Evolutionary conservation across 2,888 invertebrate species (phyloP), one percentile per base, ranked within the genome.

Genomic region (Nyleta sp.): DNA sequence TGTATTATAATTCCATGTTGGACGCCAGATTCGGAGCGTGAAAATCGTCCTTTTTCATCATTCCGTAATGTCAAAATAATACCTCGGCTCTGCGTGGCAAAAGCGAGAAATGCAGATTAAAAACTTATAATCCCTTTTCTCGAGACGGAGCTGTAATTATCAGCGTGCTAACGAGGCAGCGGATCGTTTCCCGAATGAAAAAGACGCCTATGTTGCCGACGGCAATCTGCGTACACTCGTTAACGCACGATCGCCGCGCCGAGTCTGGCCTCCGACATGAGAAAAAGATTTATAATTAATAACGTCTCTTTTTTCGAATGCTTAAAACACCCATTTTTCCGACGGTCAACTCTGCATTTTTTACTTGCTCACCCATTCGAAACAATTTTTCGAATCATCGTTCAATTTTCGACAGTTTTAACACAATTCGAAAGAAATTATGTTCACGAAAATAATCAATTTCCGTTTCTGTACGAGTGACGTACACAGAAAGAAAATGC

Each of bases 151-250:
- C 52, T 70, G 80, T 80, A 80, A 80, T 80, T 80, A 80, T 80
- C 68, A 44, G 68, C 62, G 80, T 80, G 80, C 80, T 80, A 80
- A 80, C 80, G 80, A 80, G 75, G 73, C 76, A 70, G 46, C 38
- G 80, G 64, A 79, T 79, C 75, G 72, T 72, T 76, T 68, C 64
- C 68, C 80, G 64, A 73, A 72, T 64, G 79, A 75, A 80, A 79
- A 80, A 80, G 73, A 60, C 70, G 60, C 64, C 76, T 53, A 24
- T 20, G 52, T 53, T 64, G 80, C 80, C 70, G 7, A 20, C 64
- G 80, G 80, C 80, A 17, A 76, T 64, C 64, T 35, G 68, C 76
- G 68, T 50, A 57, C 72, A 76, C 76, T 80, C 76, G 76, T 80
- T 80, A 80, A 80, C 67, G 72, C 75, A 20, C 71, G 67, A 71